A percentile compares a stretch with the other conserved stretches of the same genome.
These are phyloP conservation scores for Setipinna tenuifilis DNA, from an alignment of 2,797 vertebrate species.

Conservation along the genomic window DNA sequence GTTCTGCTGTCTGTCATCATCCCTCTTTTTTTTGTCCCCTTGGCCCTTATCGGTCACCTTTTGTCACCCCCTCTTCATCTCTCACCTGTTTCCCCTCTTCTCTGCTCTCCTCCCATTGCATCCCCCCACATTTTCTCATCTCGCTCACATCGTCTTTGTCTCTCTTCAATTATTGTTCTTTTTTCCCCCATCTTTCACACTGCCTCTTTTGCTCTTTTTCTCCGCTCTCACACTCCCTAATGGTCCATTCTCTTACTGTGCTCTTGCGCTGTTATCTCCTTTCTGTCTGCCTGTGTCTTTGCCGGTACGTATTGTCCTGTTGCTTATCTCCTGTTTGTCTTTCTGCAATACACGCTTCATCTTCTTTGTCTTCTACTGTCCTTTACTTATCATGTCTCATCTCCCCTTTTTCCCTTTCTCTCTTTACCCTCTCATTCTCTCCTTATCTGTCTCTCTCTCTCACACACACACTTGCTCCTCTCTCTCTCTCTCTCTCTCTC, in stretches of 20 bases:
- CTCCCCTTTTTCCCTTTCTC: background rate
- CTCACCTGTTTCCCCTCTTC: background rate
- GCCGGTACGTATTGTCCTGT: background rate
- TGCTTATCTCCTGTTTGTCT: background rate
- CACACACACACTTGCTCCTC: background rate
- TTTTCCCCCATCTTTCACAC: background rate
- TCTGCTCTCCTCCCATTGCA: background rate
- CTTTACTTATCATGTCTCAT: no score
- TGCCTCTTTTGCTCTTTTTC: background rate
- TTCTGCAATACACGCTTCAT: background rate
- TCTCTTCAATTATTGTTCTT: background rate
- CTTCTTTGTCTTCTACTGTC: background rate
- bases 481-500: constrained; percentile 23
- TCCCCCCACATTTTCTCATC: no score
- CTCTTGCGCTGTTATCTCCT: background rate
- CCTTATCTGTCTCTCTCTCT: background rate
- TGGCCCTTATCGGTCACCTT: background rate
- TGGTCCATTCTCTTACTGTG: background rate
- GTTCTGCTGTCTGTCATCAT: background rate
- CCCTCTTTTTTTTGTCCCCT: background rate
- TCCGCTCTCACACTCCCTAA: background rate
- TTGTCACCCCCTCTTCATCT: background rate
- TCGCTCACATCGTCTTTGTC: background rate
- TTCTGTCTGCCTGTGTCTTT: background rate
- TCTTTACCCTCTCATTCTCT: background rate